phyloP scores from a whole-genome alignment of 1,140 invertebrate species.

The Hydropsyche tenuis region DNA sequence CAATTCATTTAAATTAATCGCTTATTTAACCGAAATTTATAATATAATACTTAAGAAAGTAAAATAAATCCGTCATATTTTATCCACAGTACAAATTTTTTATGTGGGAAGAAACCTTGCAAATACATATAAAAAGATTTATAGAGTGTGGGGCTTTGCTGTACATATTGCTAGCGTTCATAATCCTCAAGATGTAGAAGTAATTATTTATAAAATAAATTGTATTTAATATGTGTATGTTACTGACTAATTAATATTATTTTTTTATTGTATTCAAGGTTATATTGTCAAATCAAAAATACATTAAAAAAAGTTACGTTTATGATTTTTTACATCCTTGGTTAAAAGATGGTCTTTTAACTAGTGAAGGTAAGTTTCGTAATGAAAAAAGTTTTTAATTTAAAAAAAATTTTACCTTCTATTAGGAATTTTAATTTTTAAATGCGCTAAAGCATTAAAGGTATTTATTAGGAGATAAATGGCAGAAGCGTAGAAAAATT shows the following conservation, averaged over 20 bases:
- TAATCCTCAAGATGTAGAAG: constrained; percentile 24
- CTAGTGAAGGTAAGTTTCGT: constrained; percentile 51
- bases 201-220: constrained; percentile 17
- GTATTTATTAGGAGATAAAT: constrained; percentile 25
- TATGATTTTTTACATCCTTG: constrained; percentile 63
- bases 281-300: constrained; percentile 61
- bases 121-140: constrained; percentile 1
- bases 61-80: not conserved
- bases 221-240: not conserved
- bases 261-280: constrained; percentile 51
- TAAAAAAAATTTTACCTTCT: no score
- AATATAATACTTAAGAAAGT: not conserved
- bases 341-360: constrained; percentile 62
- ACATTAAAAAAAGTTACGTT: constrained; percentile 62
- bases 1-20: not conserved
- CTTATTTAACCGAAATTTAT: not conserved
- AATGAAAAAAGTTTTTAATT: no score
- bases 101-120: not conserved
- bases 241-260: constrained; percentile 6
- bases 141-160: constrained; percentile 1
- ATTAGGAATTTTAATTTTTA: no score
- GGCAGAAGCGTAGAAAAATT: constrained; percentile 31
- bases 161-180: not conserved
- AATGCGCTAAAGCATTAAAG: no score
- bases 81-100: not conserved